Evolutionary conservation across 2,888 invertebrate species (phyloP), one percentile per base, ranked within the genome.

Genomic region (Autographa gamma): DNA sequence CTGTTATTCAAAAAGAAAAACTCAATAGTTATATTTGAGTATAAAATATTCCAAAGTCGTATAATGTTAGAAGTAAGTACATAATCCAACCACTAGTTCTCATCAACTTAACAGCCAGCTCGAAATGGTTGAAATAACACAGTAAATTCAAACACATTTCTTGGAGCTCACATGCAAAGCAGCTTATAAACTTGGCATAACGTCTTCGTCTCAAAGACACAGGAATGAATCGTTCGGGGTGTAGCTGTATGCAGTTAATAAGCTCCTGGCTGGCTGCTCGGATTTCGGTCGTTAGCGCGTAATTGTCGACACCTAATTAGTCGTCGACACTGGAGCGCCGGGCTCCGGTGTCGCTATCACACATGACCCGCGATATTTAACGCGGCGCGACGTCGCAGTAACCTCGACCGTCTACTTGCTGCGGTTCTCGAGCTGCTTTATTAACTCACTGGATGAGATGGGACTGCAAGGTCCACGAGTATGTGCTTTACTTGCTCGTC

Each of bases 261-360:
- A 94, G 92, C 89, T 89, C 84, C 82, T 83, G 73, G 81, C 83
- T 84, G 81, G 83, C 71, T 84, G 84, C 89, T 94, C 94, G 87
- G 89, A 91, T 94, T 93, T 92, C 94, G 92, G 92, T 93, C 93
- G 94, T 94, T 94, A 94, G 92, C 88, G 89, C 81, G 92, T 92
- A 93, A 94, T 93, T 93, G 94, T 91, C 92, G 93, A 85, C 93
- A 91, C 90, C 93, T 94, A 94, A 94, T 94, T 93, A 93, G 92
- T 89, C 89, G 88, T 56, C 85, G 88, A 87, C 88, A 91, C 90
- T 91, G 86, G 91, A 91, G 87, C 86, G 84, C 87, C 79, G 83
- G 85, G 85, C 89, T 92, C 92, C 88, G 84, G 89, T 93, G 90
- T 88, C 92, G 88, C 82, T 85, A 86, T 90, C 93, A 93, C 92